Conservation (phyloP, 2,797 vertebrate genomes). For the Hylomyscus alleni region DNA sequence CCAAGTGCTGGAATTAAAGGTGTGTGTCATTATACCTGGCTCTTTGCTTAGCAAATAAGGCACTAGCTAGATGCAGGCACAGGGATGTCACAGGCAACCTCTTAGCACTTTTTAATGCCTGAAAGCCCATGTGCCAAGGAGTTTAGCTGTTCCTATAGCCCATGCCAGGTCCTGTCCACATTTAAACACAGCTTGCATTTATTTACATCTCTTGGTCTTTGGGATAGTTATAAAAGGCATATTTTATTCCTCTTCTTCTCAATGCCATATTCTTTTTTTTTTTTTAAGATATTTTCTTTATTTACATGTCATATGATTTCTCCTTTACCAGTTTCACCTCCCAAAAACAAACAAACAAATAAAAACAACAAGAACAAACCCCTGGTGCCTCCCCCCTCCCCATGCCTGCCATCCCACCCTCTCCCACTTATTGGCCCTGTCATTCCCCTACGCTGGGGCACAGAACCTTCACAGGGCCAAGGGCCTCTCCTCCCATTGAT, state of each 20-base stretch:
- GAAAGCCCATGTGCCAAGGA: background rate
- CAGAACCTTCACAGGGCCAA: no score
- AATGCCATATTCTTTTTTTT: background rate
- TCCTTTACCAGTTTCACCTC: no score
- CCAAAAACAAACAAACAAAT: no score
- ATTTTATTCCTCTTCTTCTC: background rate
- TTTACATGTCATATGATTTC: no score
- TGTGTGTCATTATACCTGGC: rapidly evolving
- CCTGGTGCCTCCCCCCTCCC: no score
- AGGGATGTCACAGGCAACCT: background rate
- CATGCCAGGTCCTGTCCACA: background rate
- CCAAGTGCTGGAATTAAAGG: background rate
- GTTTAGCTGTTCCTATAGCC: background rate
- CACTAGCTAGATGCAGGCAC: rapidly evolving
- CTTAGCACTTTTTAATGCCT: background rate
- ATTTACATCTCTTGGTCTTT: background rate
- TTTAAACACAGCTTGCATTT: background rate
- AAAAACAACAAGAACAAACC: no score
- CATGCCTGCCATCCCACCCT: no score
- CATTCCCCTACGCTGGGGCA: no score
- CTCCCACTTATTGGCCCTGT: no score
- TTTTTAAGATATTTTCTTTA: no score
- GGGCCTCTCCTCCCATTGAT: no score
- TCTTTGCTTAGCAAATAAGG: background rate
- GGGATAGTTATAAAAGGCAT: background rate